Evolutionary conservation across 2,888 invertebrate genomes (phyloP), one percentile per base, ranked within the genome.

Genomic region (Drosophila subquinaria): DNA sequence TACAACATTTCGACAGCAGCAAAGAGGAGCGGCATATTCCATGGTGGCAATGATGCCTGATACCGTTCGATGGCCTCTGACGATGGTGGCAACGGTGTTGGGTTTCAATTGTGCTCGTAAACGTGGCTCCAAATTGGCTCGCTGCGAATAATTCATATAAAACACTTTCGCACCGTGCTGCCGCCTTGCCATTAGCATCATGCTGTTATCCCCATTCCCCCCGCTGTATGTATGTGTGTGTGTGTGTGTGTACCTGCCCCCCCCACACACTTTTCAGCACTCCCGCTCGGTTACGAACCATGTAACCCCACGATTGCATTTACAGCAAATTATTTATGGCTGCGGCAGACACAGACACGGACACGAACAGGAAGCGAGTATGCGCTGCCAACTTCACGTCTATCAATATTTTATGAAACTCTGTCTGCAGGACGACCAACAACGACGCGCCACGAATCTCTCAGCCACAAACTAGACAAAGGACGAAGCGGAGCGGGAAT

Each of bases 311-410:
- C 79, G 86, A 86, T 89, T 87, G 86, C 86, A 89, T 87, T 87
- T 88, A 88, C 83, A 89, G 89, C 86, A 89, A 87, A 87, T 89
- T 89, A 87, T 87, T 87, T 87, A 87, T 87, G 90, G 88, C 86
- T 87, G 86, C 90, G 86, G 88, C 86, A 87, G 90, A 87, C 86
- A 87, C 83, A 83, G 89, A 87, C 88, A 88, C 86, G 89, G 90
- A 87, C 86, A 87, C 83, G 86, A 87, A 87, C 88, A 88, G 90
- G 88, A 87, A 76, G 83, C 87, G 73, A 81, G 67, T 77, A 82
- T 80, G 86, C 88, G 90, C 86, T 89, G 88, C 86, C 90, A 89
- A 82, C 90, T 90, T 76, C 89, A 89, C 87, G 90, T 88, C 90
- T 80, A 83, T 88, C 90, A 88, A 88, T 90, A 89, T 88, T 88